These are phyloP conservation scores for Lamellibrachia satsuma DNA, from an alignment of 2,888 invertebrate genomes.

Conservation along the genomic window DNA sequence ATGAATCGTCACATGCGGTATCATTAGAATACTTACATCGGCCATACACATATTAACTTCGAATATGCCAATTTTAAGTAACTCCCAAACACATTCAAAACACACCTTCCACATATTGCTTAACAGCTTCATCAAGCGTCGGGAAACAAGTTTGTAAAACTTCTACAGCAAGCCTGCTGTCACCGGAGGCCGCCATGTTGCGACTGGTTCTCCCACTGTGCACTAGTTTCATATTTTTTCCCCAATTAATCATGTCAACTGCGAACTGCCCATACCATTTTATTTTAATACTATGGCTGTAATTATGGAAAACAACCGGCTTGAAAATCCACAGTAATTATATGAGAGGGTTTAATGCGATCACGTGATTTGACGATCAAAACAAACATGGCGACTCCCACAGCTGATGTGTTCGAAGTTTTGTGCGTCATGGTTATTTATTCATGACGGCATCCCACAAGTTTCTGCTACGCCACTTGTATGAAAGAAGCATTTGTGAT, in stretches of 20 bases:
- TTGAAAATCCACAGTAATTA: neutral
- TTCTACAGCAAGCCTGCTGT: constrained; percentile 17
- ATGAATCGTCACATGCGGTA: constrained; percentile 14
- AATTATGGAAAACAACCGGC: neutral
- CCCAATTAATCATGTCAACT: neutral
- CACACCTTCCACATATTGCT: constrained; percentile 32
- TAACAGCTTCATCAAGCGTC: constrained; percentile 33
- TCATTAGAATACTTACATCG: neutral
- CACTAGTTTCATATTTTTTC: neutral
- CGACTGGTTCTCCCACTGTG: constrained; percentile 26
- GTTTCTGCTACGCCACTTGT: neutral
- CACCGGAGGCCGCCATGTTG: constrained; percentile 37
- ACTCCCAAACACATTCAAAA: neutral
- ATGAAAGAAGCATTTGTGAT: neutral
- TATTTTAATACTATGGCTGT: neutral
- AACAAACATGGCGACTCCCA: constrained; percentile 30
- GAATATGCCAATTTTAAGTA: neutral
- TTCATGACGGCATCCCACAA: neutral
- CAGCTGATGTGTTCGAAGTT: neutral
- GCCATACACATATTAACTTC: neutral
- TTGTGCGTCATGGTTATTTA: neutral
- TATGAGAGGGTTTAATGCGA: neutral
- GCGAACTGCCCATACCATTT: neutral
- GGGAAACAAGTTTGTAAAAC: constrained; percentile 36
- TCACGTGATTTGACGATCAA: neutral